A percentile compares a stretch with the other conserved stretches of the same genome.
These are phyloP conservation scores for Phortica okadai DNA, from an alignment of 2,888 invertebrate species.

Conservation along the genomic window DNA sequence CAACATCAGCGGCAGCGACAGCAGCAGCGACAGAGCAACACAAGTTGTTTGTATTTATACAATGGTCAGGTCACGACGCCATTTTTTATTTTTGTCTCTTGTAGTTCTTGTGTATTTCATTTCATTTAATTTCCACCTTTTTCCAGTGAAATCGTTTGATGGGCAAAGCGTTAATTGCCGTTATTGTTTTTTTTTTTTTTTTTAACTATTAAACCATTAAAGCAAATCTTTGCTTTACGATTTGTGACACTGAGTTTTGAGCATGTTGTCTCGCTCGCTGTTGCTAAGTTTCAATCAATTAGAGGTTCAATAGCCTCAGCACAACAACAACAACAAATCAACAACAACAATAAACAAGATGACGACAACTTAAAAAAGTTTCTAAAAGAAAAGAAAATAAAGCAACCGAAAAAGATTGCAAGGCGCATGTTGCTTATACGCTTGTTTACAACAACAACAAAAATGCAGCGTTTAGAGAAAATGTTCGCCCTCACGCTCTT, in stretches of 20 bases:
- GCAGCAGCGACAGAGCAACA: neutral
- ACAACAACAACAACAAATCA: neutral
- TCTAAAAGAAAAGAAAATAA: neutral
- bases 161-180: no score
- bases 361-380: conserved; percentile 12
- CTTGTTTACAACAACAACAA: no score
- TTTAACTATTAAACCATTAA: no score
- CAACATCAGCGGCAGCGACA: neutral
- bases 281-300: conserved; percentile 56
- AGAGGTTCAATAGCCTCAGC: conserved; percentile 64
- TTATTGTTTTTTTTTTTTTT: no score
- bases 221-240: neutral
- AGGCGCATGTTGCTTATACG: no score
- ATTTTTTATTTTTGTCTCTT: neutral
- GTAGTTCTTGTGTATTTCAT: neutral
- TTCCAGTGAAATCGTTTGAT: no score
- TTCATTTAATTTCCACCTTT: no score
- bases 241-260: conserved; percentile 44
- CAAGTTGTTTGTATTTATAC: neutral
- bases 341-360: neutral
- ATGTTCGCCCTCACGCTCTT: neutral
- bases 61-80: neutral
- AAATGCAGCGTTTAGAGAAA: no score
- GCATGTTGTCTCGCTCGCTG: neutral
- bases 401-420: no score